Evolutionary conservation across 2,113 vertebrate genomes (phyloP).

Genomic region (Hippocampus guttulatus): DNA sequence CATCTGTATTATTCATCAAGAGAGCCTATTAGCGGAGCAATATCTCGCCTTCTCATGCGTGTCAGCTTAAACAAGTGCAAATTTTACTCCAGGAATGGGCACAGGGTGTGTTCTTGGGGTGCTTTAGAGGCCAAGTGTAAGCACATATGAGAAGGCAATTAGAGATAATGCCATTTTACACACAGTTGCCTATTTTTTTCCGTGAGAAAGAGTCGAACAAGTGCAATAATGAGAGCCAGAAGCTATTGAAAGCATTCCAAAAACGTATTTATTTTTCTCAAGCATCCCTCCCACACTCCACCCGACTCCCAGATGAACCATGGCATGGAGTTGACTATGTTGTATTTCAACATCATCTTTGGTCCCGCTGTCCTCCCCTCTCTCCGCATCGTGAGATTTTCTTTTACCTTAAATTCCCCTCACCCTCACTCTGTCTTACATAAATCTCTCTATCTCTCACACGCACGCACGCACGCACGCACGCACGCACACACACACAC

Average conservation of each 20-base stretch:
- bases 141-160: conserved; percentile 61
- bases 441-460: conserved; percentile 44
- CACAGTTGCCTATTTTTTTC: conserved; percentile 54
- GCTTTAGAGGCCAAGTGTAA: conserved; percentile 46
- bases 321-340: conserved; percentile 49
- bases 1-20: conserved; percentile 55
- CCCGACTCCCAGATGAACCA: conserved; percentile 49
- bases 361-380: conserved; percentile 64
- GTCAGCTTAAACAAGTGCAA: conserved; percentile 64
- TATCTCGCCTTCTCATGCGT: conserved; percentile 62
- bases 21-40: conserved; percentile 57
- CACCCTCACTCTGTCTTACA: conserved; percentile 51
- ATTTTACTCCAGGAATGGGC: conserved; percentile 59
- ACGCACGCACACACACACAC: neutral
- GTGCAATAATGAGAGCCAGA: conserved; percentile 60
- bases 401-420: conserved; percentile 65
- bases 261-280: conserved; percentile 48
- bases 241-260: conserved; percentile 19
- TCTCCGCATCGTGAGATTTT: conserved; percentile 57
- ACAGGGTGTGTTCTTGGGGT: conserved; percentile 38
- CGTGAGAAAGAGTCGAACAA: conserved; percentile 63
- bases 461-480: conserved; percentile 11
- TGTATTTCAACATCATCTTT: conserved; percentile 59
- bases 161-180: conserved; percentile 67
- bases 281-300: conserved; percentile 29